Evolutionary conservation across 2,113 vertebrate genomes (phyloP), one percentile per base, ranked within the genome.

Genomic region (Pleuronectes platessa): DNA sequence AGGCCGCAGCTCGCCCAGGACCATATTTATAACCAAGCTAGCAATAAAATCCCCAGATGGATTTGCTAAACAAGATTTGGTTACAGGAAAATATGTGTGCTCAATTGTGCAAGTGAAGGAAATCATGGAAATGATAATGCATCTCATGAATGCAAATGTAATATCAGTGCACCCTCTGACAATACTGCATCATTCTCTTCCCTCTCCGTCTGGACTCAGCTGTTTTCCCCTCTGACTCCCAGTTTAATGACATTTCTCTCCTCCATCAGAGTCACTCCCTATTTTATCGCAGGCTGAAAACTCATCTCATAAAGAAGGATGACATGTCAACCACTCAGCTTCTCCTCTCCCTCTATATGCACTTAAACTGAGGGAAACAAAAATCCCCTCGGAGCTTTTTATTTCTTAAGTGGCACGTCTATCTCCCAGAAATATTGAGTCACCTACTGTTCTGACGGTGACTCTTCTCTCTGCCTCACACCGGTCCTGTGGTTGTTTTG

Each of bases 221-320:
- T 82, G 68, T 77, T 86, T 67, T 26, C 35, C 56, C 74, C 66
- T 81, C 78, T 78, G 76, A 72, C 82, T 87, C 58, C 40, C 54
- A 70, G n/a, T 64, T 10, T 75, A 83, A 87, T 85, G 83, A 85
- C 81, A 81, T 86, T 87, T 85, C 70, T 81, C 65, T 56, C 74
- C 49, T 18, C 78, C 74, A 51, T 68, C 81, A 86, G 65, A 79
- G 71, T 81, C 80, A 80, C 65, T 80, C 55, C 66, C 17, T 42
- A 56, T 86, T 82, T 78, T 78, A 62, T 64, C 74, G 59, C 74
- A 18, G 73, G 49, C 63, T 75, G 37, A 77, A 79, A 83, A 76
- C 59, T 76, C 82, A 80, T 84, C 62, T 88, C 82, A 85, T 82
- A 58, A 64, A 76, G 51, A 56, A 37, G 58, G 37, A 82, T 71